Percentiles rank a stretch among this genome's conserved stretches.
Evolutionary conservation across 2,113 vertebrate genomes (phyloP).

Genomic region (Perognathus longimembris): DNA sequence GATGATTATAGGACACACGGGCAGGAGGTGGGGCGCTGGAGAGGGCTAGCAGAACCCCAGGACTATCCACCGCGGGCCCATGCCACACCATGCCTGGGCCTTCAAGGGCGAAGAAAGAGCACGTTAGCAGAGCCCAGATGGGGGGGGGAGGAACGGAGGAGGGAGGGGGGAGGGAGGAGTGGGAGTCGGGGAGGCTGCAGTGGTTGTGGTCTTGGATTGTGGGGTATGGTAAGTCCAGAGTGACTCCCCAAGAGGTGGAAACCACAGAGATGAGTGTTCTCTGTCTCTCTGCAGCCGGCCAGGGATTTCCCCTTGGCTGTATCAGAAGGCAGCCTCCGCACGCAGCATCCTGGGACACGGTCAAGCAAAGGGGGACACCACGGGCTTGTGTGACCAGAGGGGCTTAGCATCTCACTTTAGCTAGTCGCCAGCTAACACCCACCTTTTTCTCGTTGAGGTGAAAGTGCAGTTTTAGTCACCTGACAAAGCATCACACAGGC

Average conservation of each 20-base stretch:
- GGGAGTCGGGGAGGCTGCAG: too few relatives aligned
- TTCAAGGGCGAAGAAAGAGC: not conserved
- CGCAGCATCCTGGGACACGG: not conserved
- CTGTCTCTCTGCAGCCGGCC: not conserved
- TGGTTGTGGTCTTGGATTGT: too few relatives aligned
- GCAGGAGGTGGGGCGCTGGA: not conserved
- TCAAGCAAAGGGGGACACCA: too few relatives aligned
- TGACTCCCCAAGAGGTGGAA: not conserved
- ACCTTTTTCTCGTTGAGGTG: not conserved
- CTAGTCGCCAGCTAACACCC: not conserved
- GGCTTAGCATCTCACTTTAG: not conserved
- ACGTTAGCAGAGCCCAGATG: not conserved
- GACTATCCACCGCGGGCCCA: not conserved
- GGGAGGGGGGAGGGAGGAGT: too few relatives aligned
- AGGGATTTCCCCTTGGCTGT: not conserved
- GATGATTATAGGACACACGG: not conserved
- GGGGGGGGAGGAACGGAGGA: too few relatives aligned
- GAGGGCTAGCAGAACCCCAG: too few relatives aligned
- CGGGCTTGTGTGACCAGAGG: too few relatives aligned
- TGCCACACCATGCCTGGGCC: too few relatives aligned
- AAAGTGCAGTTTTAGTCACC: not conserved
- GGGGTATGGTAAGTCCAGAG: not conserved
- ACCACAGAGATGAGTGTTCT: not conserved
- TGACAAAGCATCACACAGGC: not conserved
- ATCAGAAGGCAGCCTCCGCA: not conserved